Base-by-base conservation (phyloP, 37 sponge, comb jelly and placozoan species). In the Chondrilla cf. caribensis region DNA sequence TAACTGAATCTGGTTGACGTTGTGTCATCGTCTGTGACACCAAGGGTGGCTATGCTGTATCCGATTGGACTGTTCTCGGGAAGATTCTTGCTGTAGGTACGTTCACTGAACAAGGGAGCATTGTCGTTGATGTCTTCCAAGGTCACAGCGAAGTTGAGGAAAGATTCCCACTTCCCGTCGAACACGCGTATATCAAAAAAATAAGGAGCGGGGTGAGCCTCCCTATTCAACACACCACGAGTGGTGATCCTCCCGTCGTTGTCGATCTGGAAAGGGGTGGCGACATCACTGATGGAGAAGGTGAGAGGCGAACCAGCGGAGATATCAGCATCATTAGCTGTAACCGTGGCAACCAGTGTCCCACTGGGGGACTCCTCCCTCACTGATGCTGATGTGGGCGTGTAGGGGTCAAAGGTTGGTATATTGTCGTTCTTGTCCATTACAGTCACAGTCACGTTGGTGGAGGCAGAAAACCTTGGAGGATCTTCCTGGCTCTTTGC, bases 71-170 rank as follows among this genome's bases (percentile, higher is more conserved):
- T 86, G 4, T 65, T 64, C 31, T 90, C 94, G 35, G 8, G 79
- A 5, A 90, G 64, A 22, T 29, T 77, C 2, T 86, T 88, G 14
- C 3, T 8, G 57, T 84, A 93, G 7, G 3, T 33, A 7, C 5
- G 3, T 17, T 58, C 29, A 18, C 58, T 25, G 77, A 93, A 90
- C 7, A 3, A 29, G 2, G 94, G 94, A 54, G 88, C 78, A 36
- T 84, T 78, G 62, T 93, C 91, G 54, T 85, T 84, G 3, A 93
- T 24, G 29, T 90, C 91, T 22, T n/a, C 43, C 11, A 73, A 11
- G 1, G 31, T n/a, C 41, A 73, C 76, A 18, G 76, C 40, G 43
- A 73, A 73, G 41, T 39, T 39, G 38, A 73, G 44, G 2, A 21
- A 73, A 42, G 76, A 36, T 3, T 21, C 36, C 11, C 36, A 24